Conservation (phyloP, 1,140 invertebrate genomes). For the Cotesia chilonis region DNA sequence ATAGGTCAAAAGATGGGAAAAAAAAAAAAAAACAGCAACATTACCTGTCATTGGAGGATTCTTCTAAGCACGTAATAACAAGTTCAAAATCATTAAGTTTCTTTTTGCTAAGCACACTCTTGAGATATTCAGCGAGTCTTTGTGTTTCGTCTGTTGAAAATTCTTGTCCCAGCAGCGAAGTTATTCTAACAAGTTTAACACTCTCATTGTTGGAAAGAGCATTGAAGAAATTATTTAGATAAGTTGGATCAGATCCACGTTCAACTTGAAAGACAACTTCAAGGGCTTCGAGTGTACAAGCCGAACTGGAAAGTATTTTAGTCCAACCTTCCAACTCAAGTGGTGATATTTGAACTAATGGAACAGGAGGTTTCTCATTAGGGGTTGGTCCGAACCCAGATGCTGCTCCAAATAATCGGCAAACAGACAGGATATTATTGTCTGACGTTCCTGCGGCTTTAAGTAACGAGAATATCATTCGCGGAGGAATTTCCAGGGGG, state of each 20-base stretch:
- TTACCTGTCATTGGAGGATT: conserved; percentile 63
- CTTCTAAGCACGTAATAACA: conserved; percentile 65
- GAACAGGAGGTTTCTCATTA: conserved; percentile 53
- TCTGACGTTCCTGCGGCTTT: conserved; percentile 65
- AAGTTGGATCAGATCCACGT: conserved; percentile 57
- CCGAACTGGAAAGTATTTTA: conserved; percentile 59
- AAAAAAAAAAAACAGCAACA: conserved; percentile 25
- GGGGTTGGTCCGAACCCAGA: conserved; percentile 53
- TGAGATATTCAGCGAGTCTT: conserved; percentile 61
- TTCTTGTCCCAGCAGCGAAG: conserved; percentile 65
- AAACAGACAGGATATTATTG: conserved; percentile 64
- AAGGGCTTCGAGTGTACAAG: conserved; percentile 63
- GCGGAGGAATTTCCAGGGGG: conserved; percentile 64
- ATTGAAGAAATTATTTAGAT: conserved; percentile 62
- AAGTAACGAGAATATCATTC: conserved; percentile 64
- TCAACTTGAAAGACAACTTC: conserved; percentile 65
- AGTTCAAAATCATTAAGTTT: conserved; percentile 65
- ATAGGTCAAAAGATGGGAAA: too few relatives aligned
- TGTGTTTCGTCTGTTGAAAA: conserved; percentile 61
- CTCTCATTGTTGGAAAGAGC: conserved; percentile 63
- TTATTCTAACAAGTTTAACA: conserved; percentile 62
- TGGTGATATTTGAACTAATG: conserved; percentile 61
- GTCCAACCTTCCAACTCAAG: conserved; percentile 65
- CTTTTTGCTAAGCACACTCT: conserved; percentile 61
- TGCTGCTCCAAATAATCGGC: conserved; percentile 59